Conservation (phyloP, 2,888 invertebrate species). For the Tachina lurida region DNA sequence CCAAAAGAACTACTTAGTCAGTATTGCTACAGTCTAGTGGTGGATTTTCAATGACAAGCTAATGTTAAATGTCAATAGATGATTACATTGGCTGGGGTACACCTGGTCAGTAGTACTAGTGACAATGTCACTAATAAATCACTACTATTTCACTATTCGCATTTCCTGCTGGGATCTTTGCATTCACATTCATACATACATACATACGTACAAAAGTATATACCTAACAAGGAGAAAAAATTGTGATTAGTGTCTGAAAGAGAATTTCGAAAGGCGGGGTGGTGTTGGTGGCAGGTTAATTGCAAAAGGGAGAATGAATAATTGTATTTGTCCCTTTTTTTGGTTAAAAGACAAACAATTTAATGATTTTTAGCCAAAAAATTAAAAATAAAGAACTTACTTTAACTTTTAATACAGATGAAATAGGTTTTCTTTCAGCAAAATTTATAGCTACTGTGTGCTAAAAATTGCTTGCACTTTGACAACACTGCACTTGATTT, state of each 20-base stretch:
- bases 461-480: slow-evolving; percentile 7
- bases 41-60: no score
- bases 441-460: background rate
- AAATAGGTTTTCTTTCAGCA: slow-evolving; percentile 1
- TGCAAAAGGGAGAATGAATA: slow-evolving; percentile 5
- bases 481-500: slow-evolving; percentile 37
- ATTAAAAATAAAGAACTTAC: slow-evolving; percentile 37
- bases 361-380: slow-evolving; percentile 43
- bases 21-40: no score
- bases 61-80: no score
- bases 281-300: slow-evolving; percentile 36
- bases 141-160: no score
- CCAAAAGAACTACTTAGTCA: no score
- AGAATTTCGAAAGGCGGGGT: slow-evolving; percentile 21
- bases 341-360: background rate
- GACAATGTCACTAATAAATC: no score
- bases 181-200: background rate
- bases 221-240: slow-evolving; percentile 10
- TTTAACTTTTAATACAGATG: slow-evolving; percentile 29
- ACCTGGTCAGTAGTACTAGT: no score
- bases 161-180: no score
- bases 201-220: background rate
- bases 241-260: background rate
- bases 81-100: no score
- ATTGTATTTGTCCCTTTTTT: slow-evolving; percentile 12